A percentile compares a stretch with the other conserved stretches of the same genome.
phyloP scores from a whole-genome alignment of 2,888 invertebrate species.

The Drosophila hamatofila region DNA sequence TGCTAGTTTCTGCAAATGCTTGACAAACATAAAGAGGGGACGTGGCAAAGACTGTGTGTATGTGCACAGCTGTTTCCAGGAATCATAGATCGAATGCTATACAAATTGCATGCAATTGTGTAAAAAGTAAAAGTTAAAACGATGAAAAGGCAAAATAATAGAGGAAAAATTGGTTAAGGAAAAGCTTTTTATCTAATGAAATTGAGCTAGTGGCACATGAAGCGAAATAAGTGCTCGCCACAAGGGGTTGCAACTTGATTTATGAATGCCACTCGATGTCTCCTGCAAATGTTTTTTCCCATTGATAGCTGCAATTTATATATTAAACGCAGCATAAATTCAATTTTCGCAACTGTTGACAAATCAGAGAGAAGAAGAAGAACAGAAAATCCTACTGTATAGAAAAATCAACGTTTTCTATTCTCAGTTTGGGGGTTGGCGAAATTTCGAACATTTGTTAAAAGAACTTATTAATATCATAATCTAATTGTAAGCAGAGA shows the following conservation, averaged over 20 bases:
- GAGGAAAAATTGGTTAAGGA: conserved; percentile 9
- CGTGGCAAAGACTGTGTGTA: neutral
- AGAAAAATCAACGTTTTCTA: neutral
- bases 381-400: too few relatives aligned
- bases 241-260: conserved; percentile 72
- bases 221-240: conserved; percentile 12
- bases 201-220: conserved; percentile 57
- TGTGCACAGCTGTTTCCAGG: conserved; percentile 2
- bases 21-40: conserved; percentile 69
- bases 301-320: conserved; percentile 67
- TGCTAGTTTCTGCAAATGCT: conserved; percentile 82
- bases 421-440: conserved; percentile 7
- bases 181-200: conserved; percentile 80
- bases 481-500: conserved; percentile 75
- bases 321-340: conserved; percentile 67
- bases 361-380: conserved; percentile 37
- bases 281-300: conserved; percentile 63
- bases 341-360: conserved; percentile 76
- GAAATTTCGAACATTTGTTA: conserved; percentile 74
- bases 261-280: conserved; percentile 64
- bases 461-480: conserved; percentile 77
- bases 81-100: conserved; percentile 12
- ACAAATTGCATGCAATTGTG: conserved; percentile 55
- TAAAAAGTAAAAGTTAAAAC: conserved; percentile 50
- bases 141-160: conserved; percentile 13